Conservation (phyloP, 2,113 vertebrate genomes). For the Pelecanoides urinatrix region DNA sequence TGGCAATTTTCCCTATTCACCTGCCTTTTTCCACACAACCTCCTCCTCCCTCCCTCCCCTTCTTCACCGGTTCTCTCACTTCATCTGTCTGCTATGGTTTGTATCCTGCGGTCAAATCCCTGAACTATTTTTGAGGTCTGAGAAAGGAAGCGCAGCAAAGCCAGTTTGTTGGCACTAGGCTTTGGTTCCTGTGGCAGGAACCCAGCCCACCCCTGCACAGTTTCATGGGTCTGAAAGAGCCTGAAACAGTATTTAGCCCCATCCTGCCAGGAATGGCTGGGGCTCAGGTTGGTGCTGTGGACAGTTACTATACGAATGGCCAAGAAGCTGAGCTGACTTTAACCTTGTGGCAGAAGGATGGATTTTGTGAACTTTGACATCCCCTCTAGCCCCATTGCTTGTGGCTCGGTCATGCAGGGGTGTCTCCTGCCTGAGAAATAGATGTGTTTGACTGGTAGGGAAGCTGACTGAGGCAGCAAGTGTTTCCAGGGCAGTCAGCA, state of each 20-base stretch:
- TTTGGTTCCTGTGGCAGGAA: conserved; percentile 24
- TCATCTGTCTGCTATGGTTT: neutral
- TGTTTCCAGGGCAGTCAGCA: neutral
- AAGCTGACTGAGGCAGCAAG: neutral
- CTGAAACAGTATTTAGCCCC: neutral
- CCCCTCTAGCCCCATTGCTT: neutral
- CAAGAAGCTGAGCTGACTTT: neutral
- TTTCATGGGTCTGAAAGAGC: neutral
- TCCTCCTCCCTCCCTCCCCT: neutral
- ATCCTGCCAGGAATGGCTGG: neutral
- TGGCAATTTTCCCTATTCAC: neutral
- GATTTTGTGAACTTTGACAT: neutral
- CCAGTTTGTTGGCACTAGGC: neutral
- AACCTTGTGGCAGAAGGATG: neutral
- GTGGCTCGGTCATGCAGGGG: neutral
- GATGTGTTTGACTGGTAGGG: neutral
- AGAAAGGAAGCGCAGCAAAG: neutral
- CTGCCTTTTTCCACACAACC: neutral
- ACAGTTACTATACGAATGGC: neutral
- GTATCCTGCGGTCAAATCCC: neutral
- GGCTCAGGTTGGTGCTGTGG: neutral
- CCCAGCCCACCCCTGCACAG: neutral
- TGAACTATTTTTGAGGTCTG: conserved; percentile 12
- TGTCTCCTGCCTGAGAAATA: neutral
- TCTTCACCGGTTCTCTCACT: neutral